These are phyloP conservation scores for Labeo rohita DNA, from an alignment of 2,113 vertebrate species.

Conservation along the genomic window DNA sequence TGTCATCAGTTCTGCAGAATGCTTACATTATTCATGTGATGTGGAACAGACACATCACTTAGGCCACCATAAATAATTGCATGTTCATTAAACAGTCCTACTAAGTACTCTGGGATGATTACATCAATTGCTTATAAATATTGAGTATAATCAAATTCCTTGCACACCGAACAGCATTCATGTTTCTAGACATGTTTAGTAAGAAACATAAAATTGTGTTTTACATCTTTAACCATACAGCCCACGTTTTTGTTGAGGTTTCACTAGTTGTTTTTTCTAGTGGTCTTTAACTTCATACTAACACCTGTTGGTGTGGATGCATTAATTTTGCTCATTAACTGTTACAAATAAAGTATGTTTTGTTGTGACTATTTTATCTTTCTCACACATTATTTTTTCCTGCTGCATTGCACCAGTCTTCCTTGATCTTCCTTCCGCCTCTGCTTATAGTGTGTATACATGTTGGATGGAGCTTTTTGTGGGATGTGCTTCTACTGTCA, in stretches of 20 bases:
- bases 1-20: not conserved
- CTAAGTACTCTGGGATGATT: not conserved
- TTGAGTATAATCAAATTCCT: not conserved
- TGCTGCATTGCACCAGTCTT: not conserved
- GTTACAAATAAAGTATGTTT: not conserved
- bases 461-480: constrained; percentile 5
- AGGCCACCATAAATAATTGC: not conserved
- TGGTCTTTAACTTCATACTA: not conserved
- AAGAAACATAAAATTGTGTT: not conserved
- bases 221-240: not conserved
- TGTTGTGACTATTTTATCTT: not conserved
- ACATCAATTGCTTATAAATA: constrained; percentile 1
- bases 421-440: not conserved
- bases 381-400: not conserved
- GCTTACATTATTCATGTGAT: not conserved
- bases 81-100: constrained; percentile 4
- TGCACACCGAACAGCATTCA: not conserved
- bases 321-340: not conserved
- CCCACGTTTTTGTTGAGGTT: not conserved
- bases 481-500: not conserved
- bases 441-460: not conserved
- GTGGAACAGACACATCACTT: not conserved
- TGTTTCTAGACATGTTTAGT: not conserved
- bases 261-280: not conserved
- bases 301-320: not conserved